A percentile compares a stretch with the other conserved stretches of the same genome.
Conservation (phyloP, 2,113 vertebrate genomes). For the Albula goreensis region DNA sequence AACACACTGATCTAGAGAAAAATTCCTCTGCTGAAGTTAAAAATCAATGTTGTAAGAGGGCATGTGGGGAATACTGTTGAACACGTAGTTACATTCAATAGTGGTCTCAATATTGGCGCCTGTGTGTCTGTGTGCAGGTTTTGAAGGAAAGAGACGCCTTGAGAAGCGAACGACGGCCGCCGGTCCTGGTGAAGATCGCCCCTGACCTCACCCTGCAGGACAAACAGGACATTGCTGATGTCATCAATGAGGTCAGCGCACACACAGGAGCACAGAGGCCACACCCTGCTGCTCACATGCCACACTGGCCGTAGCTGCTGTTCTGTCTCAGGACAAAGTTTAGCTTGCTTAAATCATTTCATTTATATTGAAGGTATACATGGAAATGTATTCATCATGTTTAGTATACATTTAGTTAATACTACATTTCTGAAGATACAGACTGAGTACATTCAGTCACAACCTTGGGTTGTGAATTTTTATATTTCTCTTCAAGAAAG, state of each 20-base stretch:
- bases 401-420: no score
- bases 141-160: constrained; percentile 78
- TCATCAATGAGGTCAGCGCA: constrained; percentile 79
- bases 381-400: no score
- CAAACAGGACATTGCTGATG: constrained; percentile 84
- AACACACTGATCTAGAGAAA: not conserved
- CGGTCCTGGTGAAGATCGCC: constrained; percentile 90
- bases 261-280: not conserved
- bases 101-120: not conserved
- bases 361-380: not conserved
- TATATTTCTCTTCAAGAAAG: no score
- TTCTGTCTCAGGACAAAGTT: not conserved
- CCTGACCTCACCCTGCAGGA: constrained; percentile 84
- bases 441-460: no score
- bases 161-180: constrained; percentile 66
- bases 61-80: not conserved
- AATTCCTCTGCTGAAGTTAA: not conserved
- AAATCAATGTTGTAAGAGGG: not conserved
- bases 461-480: no score
- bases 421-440: no score
- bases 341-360: not conserved
- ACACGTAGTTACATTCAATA: not conserved
- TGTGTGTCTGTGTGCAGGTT: constrained; percentile 69
- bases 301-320: not conserved
- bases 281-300: not conserved